Conservation (phyloP, 35 echinoderm and acorn worm species). For the Hemicentrotus pulcherrimus region DNA sequence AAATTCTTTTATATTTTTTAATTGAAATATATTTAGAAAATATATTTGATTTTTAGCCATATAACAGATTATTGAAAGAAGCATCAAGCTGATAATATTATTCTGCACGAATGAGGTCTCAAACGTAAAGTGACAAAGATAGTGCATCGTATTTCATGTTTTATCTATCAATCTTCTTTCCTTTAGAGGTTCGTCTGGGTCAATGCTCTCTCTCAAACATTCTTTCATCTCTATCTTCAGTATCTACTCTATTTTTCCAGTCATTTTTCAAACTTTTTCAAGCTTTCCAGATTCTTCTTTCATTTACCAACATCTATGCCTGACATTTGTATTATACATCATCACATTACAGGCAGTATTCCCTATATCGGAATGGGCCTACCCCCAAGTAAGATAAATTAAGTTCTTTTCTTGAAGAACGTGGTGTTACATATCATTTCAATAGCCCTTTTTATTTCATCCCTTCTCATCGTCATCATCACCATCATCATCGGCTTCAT, state of each 20-base stretch:
- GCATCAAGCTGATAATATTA: not conserved
- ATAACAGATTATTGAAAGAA: not conserved
- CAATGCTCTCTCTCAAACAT: slow-evolving; percentile 1
- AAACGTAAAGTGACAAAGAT: not conserved
- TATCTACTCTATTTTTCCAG: not conserved
- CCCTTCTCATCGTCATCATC: slow-evolving; percentile 20
- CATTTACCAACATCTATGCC: slow-evolving; percentile 21
- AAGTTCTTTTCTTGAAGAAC: slow-evolving; percentile 11
- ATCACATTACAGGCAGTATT: slow-evolving; percentile 35
- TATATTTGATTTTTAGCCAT: not conserved
- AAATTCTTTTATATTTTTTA: not conserved
- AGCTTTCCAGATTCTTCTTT: not conserved
- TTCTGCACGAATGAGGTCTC: not conserved
- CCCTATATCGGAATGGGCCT: slow-evolving; percentile 43
- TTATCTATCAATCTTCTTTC: not conserved
- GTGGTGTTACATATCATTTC: not conserved
- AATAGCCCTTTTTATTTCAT: not conserved
- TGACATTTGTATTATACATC: slow-evolving; percentile 22
- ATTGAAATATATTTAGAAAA: not conserved
- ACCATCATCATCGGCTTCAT: not conserved
- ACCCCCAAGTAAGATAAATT: slow-evolving; percentile 40
- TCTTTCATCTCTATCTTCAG: not conserved
- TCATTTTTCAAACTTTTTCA: not conserved
- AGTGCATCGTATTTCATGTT: not conserved
- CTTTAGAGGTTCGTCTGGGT: slow-evolving; percentile 9